phyloP scores from a whole-genome alignment of 2,888 invertebrate species.

The Sicus ferrugineus region DNA sequence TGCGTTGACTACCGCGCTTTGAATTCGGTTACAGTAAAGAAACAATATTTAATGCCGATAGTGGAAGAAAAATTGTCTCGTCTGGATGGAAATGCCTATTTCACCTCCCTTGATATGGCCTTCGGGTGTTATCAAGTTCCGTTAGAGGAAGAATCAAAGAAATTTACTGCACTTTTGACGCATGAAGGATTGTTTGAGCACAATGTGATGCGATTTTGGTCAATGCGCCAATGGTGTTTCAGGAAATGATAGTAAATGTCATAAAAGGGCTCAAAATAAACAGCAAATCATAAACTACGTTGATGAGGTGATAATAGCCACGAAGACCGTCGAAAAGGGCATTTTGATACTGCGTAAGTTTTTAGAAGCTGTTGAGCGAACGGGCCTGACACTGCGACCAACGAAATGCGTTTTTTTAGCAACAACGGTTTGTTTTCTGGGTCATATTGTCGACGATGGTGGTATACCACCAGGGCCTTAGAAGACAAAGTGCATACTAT shows the following conservation, averaged over 20 bases:
- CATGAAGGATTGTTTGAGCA: constrained; percentile 51
- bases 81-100: constrained; percentile 10
- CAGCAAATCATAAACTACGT: constrained; percentile 22
- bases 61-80: constrained; percentile 20
- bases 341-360: constrained; percentile 19
- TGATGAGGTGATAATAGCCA: constrained; percentile 28
- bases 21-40: constrained; percentile 26
- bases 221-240: constrained; percentile 52
- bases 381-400: constrained; percentile 17
- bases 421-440: constrained; percentile 27
- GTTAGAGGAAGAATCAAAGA: constrained; percentile 8
- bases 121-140: constrained; percentile 1
- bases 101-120: constrained; percentile 10
- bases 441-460: background rate
- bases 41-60: constrained; percentile 21
- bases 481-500: constrained; percentile 16
- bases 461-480: background rate
- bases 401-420: background rate
- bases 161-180: background rate
- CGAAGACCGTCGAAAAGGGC: constrained; percentile 1
- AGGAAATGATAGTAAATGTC: constrained; percentile 44
- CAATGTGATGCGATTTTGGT: constrained; percentile 51
- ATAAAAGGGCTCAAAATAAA: constrained; percentile 16
- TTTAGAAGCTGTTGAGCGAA: constrained; percentile 14
- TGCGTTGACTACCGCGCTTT: constrained; percentile 29